phyloP scores from a whole-genome alignment of 2,888 invertebrate species.

The Drosophila austrosaltans region DNA sequence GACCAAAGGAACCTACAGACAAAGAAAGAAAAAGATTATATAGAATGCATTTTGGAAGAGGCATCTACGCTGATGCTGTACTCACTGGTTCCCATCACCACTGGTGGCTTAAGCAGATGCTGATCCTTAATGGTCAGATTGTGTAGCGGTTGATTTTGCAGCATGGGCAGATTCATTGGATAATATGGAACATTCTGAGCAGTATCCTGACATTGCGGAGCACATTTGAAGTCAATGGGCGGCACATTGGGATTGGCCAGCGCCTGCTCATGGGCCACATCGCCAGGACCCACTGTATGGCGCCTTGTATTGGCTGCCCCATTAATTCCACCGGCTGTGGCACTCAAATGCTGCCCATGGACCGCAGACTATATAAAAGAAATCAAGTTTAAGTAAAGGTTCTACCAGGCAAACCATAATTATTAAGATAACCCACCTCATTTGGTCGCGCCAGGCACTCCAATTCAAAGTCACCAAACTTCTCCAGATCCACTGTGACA shows the following conservation, averaged over 20 bases:
- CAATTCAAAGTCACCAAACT: constrained; percentile 82
- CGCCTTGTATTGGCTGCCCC: constrained; percentile 87
- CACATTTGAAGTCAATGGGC: constrained; percentile 82
- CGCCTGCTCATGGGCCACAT: constrained; percentile 93
- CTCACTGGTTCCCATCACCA: constrained; percentile 92
- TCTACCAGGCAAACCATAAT: not conserved
- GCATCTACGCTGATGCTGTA: constrained; percentile 37
- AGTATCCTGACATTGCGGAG: constrained; percentile 68
- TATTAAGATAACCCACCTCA: constrained; percentile 64
- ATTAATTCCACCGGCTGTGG: constrained; percentile 60
- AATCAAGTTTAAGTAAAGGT: not conserved
- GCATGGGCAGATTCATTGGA: constrained; percentile 92
- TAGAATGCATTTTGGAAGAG: not conserved
- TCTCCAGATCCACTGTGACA: constrained; percentile 82
- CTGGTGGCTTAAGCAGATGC: constrained; percentile 96
- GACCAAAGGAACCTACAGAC: constrained; percentile 88
- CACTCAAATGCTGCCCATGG: constrained; percentile 76
- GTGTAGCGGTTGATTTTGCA: constrained; percentile 92
- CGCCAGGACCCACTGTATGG: constrained; percentile 97
- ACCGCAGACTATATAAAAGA: constrained; percentile 49
- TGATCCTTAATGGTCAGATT: constrained; percentile 96
- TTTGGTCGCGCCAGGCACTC: constrained; percentile 80
- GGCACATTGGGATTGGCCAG: constrained; percentile 83
- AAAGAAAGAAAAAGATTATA: not conserved
- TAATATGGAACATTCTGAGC: constrained; percentile 86